A percentile compares a stretch with the other conserved stretches of the same genome.
Evolutionary conservation across 2,797 vertebrate species (phyloP).

Genomic region (Leptatherina wallacei): DNA sequence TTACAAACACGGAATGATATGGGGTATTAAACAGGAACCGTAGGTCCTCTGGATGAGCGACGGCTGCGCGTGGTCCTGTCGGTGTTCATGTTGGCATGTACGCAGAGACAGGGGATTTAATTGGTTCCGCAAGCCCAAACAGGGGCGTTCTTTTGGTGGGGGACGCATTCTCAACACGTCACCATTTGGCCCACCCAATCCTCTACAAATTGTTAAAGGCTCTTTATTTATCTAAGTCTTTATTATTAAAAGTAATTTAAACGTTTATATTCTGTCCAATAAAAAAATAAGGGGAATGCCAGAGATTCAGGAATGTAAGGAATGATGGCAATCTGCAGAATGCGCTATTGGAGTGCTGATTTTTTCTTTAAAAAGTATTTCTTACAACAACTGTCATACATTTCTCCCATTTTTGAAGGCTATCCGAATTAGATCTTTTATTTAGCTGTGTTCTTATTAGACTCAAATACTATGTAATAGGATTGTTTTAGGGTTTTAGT

Average conservation of each 20-base stretch:
- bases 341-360: not conserved
- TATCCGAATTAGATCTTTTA: too few relatives aligned
- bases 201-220: not conserved
- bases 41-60: not conserved
- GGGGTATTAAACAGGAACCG: not conserved
- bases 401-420: too few relatives aligned
- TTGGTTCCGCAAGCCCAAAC: conserved; percentile 70
- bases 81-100: conserved; percentile 48
- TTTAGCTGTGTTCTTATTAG: too few relatives aligned
- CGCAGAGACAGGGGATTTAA: conserved; percentile 55
- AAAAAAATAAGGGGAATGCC: not conserved
- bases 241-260: too few relatives aligned
- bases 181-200: not conserved
- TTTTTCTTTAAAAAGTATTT: too few relatives aligned
- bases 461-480: too few relatives aligned
- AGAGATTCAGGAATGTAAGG: not conserved
- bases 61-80: conserved; percentile 34
- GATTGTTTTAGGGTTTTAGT: too few relatives aligned
- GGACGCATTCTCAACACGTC: conserved; percentile 13
- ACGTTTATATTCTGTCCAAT: not conserved
- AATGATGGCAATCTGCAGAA: not conserved
- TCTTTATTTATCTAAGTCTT: not conserved
- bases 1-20: not conserved
- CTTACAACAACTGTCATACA: too few relatives aligned
- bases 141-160: conserved; percentile 44